Evolutionary conservation across 1,140 invertebrate genomes (phyloP).

Genomic region (Neotoxoptera formosana): DNA sequence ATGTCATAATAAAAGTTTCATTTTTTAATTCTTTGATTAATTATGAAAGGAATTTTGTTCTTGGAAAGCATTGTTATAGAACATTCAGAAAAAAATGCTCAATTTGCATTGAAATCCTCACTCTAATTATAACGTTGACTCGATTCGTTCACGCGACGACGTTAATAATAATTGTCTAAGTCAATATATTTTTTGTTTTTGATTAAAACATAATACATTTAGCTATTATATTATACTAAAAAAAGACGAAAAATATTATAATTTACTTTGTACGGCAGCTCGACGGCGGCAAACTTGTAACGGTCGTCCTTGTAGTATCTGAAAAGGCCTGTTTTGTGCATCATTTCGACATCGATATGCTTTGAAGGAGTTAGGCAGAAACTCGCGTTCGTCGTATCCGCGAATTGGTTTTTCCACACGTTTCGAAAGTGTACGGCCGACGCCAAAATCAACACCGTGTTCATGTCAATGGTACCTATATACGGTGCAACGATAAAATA

Average conservation of each 20-base stretch:
- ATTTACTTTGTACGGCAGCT: background rate
- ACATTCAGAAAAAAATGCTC: too few relatives aligned
- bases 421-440: constrained; percentile 12
- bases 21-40: too few relatives aligned
- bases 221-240: background rate
- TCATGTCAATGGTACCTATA: background rate
- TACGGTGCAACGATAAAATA: too few relatives aligned
- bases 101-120: too few relatives aligned
- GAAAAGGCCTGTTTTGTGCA: background rate
- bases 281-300: constrained; percentile 27
- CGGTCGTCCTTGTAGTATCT: background rate
- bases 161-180: too few relatives aligned
- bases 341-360: background rate
- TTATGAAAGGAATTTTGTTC: too few relatives aligned
- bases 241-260: background rate
- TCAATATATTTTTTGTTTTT: too few relatives aligned
- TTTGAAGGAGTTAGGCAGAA: background rate
- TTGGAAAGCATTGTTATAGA: too few relatives aligned
- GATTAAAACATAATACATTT: too few relatives aligned
- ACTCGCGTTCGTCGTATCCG: background rate
- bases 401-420: background rate
- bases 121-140: too few relatives aligned
- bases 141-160: too few relatives aligned
- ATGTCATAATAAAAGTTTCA: too few relatives aligned
- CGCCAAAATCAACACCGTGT: background rate